Evolutionary conservation across 2,797 vertebrate genomes (phyloP).

Genomic region (Dendrocincla tyrannina): DNA sequence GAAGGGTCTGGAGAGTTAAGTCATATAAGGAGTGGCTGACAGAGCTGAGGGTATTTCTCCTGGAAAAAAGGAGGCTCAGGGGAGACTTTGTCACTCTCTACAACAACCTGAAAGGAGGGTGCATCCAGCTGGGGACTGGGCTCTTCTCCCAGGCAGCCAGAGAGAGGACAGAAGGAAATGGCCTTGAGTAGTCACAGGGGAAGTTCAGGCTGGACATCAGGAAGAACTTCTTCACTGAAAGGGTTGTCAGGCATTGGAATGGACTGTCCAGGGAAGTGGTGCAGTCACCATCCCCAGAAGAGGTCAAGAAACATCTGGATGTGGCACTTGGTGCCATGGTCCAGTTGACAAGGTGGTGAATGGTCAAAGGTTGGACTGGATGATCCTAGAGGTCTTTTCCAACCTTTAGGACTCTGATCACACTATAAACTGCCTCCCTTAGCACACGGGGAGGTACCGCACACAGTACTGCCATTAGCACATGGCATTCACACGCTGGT

Average conservation of each 20-base stretch:
- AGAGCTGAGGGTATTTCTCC: not conserved
- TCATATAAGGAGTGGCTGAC: not conserved
- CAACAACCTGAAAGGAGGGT: not conserved
- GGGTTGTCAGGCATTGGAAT: not conserved
- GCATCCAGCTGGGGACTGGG: fast-evolving
- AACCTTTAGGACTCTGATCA: not conserved
- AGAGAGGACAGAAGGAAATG: not conserved
- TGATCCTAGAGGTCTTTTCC: not conserved
- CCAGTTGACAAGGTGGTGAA: fast-evolving
- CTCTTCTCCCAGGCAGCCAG: not conserved
- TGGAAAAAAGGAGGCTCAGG: not conserved
- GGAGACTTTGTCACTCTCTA: not conserved
- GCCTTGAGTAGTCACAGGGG: fast-evolving
- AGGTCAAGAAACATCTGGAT: not conserved
- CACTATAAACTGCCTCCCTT: not conserved
- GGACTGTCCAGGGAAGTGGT: not conserved
- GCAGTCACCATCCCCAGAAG: not conserved
- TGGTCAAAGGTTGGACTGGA: fast-evolving
- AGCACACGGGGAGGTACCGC: fast-evolving
- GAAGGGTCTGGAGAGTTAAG: not conserved
- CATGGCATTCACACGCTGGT: fast-evolving
- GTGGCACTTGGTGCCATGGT: not conserved
- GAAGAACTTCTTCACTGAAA: not conserved
- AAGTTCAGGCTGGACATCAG: not conserved
- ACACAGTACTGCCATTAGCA: not conserved